Conservation (phyloP, 1,140 invertebrate genomes). For the Ceratoteleas bidentatus region DNA sequence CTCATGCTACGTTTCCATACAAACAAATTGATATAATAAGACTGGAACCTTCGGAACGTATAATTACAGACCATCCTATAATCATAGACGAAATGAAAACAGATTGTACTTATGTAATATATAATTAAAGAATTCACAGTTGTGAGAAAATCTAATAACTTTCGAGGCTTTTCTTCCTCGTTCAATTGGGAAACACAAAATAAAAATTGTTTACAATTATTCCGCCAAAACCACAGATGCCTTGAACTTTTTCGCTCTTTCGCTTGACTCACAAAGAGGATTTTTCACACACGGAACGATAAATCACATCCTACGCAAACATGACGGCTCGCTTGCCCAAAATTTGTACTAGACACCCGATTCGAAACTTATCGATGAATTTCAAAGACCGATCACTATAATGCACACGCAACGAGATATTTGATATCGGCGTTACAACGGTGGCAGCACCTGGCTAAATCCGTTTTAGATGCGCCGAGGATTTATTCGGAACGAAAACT, state of each 20-base stretch:
- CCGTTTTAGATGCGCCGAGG: conserved; percentile 74
- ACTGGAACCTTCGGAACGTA: background rate
- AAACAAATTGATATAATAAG: no score
- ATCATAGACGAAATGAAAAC: conserved; percentile 16
- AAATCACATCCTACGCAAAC: conserved; percentile 17
- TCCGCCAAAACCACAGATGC: background rate
- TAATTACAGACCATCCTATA: conserved; percentile 11
- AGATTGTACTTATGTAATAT: conserved; percentile 10
- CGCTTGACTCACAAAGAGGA: background rate
- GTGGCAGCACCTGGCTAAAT: conserved; percentile 74
- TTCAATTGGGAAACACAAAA: background rate
- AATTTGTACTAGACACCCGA: conserved; percentile 20
- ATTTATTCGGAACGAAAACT: conserved; percentile 75
- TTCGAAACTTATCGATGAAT: conserved; percentile 26
- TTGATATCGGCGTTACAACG: conserved; percentile 33
- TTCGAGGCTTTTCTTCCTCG: conserved; percentile 7
- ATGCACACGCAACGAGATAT: conserved; percentile 26
- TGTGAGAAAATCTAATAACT: conserved; percentile 27
- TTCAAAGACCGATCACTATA: conserved; percentile 17
- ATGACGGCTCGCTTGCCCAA: background rate
- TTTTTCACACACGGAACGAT: background rate
- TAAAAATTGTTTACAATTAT: background rate
- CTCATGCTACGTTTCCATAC: no score
- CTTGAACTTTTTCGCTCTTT: background rate
- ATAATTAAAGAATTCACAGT: conserved; percentile 13